Conservation (phyloP, 92 coral and sea anemone genomes). For the Epizoanthus ramosus region DNA sequence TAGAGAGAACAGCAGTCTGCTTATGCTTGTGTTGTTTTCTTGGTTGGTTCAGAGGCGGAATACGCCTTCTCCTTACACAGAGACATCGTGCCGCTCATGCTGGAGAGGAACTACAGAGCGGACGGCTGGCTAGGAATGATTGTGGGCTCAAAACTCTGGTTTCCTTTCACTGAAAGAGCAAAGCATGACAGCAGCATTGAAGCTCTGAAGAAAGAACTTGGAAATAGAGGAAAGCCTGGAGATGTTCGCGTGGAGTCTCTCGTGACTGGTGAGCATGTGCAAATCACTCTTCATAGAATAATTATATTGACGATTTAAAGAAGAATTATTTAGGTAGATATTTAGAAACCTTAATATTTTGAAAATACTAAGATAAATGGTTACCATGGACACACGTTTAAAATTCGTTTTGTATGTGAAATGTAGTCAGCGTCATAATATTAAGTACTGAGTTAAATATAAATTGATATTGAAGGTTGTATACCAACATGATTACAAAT, state of each 20-base stretch:
- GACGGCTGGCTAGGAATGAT: slow-evolving; percentile 89
- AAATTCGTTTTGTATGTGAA: neutral
- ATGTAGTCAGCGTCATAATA: too few species aligned
- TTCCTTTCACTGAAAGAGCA: slow-evolving; percentile 59
- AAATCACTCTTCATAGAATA: neutral
- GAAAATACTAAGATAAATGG: too few species aligned
- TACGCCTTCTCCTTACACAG: slow-evolving; percentile 77
- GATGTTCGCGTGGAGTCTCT: neutral
- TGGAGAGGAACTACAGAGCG: slow-evolving; percentile 74
- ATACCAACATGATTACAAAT: too few species aligned
- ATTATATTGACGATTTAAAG: too few species aligned
- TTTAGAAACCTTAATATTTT: too few species aligned
- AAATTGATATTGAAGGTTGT: too few species aligned
- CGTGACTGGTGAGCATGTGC: slow-evolving; percentile 1
- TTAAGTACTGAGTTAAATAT: too few species aligned
- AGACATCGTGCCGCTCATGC: slow-evolving; percentile 80
- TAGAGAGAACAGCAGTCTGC: neutral
- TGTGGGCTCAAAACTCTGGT: slow-evolving; percentile 86
- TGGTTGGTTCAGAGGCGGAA: slow-evolving; percentile 68
- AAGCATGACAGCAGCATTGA: slow-evolving; percentile 54
- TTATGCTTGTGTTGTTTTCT: neutral
- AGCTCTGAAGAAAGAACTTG: slow-evolving; percentile 67
- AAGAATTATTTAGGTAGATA: too few species aligned
- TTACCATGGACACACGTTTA: neutral
- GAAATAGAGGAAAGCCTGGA: slow-evolving; percentile 56